These are phyloP conservation scores for Malurus alboscapulatus DNA, from an alignment of 2,113 vertebrate genomes.

Conservation along the genomic window DNA sequence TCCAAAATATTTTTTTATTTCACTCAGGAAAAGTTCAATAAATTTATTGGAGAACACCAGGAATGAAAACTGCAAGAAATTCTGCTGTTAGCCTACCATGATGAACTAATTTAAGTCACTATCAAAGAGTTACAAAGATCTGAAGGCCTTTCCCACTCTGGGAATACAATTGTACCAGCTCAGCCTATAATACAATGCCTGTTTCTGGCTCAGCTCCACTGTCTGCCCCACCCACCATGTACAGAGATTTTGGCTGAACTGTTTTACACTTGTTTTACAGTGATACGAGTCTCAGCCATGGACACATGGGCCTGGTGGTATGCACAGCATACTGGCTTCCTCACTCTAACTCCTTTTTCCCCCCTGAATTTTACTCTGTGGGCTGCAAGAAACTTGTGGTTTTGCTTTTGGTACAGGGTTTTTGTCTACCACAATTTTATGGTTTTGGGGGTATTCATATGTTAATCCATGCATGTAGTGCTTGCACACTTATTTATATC, in stretches of 20 bases:
- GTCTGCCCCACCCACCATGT: neutral
- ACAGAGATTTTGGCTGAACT: neutral
- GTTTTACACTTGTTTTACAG: neutral
- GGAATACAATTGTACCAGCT: neutral
- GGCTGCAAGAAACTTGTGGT: neutral
- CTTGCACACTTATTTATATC: neutral
- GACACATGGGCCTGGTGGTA: fast-evolving
- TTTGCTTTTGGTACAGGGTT: neutral
- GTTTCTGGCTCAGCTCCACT: neutral
- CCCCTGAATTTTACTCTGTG: neutral
- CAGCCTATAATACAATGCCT: neutral
- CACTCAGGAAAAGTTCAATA: neutral
- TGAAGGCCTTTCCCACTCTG: neutral
- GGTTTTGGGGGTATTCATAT: neutral
- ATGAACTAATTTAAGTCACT: neutral
- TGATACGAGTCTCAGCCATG: neutral
- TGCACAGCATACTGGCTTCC: neutral
- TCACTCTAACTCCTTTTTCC: neutral
- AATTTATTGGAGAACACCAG: neutral
- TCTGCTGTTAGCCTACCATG: neutral
- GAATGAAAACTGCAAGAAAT: neutral
- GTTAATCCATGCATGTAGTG: neutral
- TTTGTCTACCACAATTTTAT: neutral
- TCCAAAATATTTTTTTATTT: neutral
- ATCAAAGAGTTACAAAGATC: neutral